Conservation (phyloP, 2,797 vertebrate species). For the Typhlichthys eigenmanni region DNA sequence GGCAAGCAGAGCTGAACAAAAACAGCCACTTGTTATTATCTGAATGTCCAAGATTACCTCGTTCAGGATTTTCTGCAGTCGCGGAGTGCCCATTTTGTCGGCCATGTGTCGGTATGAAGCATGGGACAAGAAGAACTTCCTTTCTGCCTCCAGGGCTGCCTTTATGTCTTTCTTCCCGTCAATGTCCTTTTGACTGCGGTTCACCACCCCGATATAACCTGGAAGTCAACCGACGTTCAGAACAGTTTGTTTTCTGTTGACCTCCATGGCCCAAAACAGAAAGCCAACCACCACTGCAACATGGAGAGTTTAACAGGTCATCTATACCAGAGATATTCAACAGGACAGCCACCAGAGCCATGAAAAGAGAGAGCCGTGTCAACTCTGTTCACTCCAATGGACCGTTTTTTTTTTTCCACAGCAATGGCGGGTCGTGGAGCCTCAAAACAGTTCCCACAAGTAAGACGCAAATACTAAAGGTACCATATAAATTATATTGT, state of each 20-base stretch:
- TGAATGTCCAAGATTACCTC: conserved; percentile 77
- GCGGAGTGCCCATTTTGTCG: conserved; percentile 86
- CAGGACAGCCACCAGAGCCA: too few relatives aligned
- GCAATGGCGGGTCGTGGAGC: too few relatives aligned
- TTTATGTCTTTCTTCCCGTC: conserved; percentile 90
- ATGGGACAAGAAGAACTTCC: conserved; percentile 88
- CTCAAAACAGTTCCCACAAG: too few relatives aligned
- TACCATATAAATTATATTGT: too few relatives aligned
- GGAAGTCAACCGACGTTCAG: conserved; percentile 5
- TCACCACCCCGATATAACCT: conserved; percentile 90
- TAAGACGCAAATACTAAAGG: too few relatives aligned
- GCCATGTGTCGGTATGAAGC: conserved; percentile 84
- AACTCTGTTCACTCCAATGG: too few relatives aligned
- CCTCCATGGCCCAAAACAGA: neutral
- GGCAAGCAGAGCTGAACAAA: conserved; percentile 26
- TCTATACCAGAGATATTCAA: too few relatives aligned
- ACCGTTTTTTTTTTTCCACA: too few relatives aligned
- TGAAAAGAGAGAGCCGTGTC: too few relatives aligned
- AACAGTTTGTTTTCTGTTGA: too few relatives aligned
- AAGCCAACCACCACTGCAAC: neutral
- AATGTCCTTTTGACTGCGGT: conserved; percentile 91
- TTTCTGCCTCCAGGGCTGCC: conserved; percentile 83
- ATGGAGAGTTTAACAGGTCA: too few relatives aligned
- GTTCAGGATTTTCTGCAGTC: conserved; percentile 85
- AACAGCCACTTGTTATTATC: conserved; percentile 45